Percentiles rank a stretch among this genome's conserved stretches.
phyloP scores from a whole-genome alignment of 2,113 vertebrate species.

The Aphelocoma coerulescens region DNA sequence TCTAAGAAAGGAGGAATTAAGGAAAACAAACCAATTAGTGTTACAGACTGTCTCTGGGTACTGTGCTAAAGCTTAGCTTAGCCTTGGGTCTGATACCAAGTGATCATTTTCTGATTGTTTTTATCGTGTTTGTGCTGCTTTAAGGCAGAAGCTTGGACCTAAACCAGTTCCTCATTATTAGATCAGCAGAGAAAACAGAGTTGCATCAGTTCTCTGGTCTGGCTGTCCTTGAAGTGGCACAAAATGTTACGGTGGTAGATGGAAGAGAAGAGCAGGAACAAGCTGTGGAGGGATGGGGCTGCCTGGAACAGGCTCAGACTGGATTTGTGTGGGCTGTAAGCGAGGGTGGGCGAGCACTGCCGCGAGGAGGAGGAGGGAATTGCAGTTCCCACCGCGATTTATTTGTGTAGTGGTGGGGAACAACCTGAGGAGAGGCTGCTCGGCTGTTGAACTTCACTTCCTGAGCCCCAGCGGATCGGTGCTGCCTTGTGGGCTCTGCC shows the following conservation, averaged over 20 bases:
- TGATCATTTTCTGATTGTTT: neutral
- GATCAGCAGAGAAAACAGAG: neutral
- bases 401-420: neutral
- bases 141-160: neutral
- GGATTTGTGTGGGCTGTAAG: neutral
- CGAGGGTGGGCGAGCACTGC: neutral
- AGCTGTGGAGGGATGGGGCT: neutral
- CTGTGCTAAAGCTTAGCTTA: neutral
- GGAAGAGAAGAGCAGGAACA: neutral
- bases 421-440: neutral
- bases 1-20: neutral
- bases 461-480: neutral
- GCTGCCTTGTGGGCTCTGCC: neutral
- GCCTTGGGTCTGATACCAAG: neutral
- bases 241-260: accelerated
- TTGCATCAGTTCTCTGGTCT: neutral
- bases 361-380: neutral
- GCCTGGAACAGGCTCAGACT: neutral
- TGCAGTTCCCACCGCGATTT: neutral
- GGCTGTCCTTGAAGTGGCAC: neutral
- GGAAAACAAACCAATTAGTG: neutral
- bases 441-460: accelerated
- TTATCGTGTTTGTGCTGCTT: neutral
- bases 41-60: accelerated
- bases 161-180: neutral